Conservation (phyloP, 2,797 vertebrate species). For the Enteromius afrohamiltoni region DNA sequence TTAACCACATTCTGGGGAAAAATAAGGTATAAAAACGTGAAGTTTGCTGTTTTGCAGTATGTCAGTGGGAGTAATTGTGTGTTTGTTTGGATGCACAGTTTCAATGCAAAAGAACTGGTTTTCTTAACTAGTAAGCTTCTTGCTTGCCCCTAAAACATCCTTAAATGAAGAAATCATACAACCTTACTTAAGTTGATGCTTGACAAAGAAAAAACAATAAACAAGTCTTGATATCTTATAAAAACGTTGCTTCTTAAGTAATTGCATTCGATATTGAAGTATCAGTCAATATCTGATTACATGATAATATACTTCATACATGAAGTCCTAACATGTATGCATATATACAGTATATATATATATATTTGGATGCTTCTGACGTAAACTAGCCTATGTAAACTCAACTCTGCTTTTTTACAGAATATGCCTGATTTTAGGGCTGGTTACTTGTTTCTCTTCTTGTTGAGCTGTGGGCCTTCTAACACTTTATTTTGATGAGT, state of each 20-base stretch:
- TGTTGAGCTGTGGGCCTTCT: background rate
- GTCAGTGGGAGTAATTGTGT: background rate
- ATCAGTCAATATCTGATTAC: no score
- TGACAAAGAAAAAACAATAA: background rate
- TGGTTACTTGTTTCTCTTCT: conserved; percentile 7
- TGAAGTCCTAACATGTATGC: background rate
- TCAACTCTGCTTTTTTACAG: background rate
- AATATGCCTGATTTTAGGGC: background rate
- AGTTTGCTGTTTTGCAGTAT: background rate
- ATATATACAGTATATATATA: background rate
- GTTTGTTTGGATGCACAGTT: background rate
- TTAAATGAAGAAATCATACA: background rate
- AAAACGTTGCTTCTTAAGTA: background rate
- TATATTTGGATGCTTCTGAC: background rate
- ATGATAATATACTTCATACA: background rate
- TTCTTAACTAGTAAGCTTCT: background rate
- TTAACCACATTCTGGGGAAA: background rate
- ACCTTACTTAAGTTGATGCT: background rate
- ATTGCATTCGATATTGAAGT: background rate
- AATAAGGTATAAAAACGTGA: background rate
- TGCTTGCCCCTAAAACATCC: background rate
- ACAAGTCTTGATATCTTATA: background rate
- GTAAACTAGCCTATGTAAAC: background rate
- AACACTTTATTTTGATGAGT: no score
- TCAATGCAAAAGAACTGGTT: background rate